Evolutionary conservation across 2,888 invertebrate genomes (phyloP).

Genomic region (Hyalella azteca): DNA sequence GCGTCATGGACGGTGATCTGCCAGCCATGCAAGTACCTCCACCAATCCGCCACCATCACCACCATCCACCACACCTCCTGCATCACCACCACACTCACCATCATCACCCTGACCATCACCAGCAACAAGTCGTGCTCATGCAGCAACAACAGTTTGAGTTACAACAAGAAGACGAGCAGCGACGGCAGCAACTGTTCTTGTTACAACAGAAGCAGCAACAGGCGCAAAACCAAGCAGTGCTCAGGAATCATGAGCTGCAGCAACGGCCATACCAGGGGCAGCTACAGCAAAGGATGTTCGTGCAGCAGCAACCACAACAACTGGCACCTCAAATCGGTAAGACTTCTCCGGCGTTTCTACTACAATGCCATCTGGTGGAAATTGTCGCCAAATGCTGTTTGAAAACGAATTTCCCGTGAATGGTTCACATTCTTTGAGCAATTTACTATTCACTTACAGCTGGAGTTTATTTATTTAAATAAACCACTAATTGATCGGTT

Average conservation of each 20-base stretch:
- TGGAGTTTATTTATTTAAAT: too few species aligned
- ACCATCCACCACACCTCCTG: conserved; percentile 2
- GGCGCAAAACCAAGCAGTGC: neutral
- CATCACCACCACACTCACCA: conserved; percentile 19
- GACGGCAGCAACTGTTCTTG: neutral
- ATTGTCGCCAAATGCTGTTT: too few species aligned
- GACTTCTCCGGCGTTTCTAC: neutral
- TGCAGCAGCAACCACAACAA: neutral
- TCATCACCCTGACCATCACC: neutral
- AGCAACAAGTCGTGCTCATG: neutral
- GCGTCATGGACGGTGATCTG: conserved; percentile 48
- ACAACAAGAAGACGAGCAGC: neutral
- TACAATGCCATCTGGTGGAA: too few species aligned
- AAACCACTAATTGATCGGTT: too few species aligned
- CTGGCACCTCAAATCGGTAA: neutral
- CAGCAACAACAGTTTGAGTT: conserved; percentile 21
- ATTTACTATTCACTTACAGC: too few species aligned
- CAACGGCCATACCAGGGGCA: neutral
- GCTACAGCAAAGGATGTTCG: neutral
- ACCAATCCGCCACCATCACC: conserved; percentile 54
- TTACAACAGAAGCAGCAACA: neutral
- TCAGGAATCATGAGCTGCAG: neutral
- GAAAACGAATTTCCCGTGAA: too few species aligned
- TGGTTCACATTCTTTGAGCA: too few species aligned
- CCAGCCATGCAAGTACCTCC: conserved; percentile 20